phyloP scores from a whole-genome alignment of 2,888 invertebrate species.

The Cerastoderma edule region DNA sequence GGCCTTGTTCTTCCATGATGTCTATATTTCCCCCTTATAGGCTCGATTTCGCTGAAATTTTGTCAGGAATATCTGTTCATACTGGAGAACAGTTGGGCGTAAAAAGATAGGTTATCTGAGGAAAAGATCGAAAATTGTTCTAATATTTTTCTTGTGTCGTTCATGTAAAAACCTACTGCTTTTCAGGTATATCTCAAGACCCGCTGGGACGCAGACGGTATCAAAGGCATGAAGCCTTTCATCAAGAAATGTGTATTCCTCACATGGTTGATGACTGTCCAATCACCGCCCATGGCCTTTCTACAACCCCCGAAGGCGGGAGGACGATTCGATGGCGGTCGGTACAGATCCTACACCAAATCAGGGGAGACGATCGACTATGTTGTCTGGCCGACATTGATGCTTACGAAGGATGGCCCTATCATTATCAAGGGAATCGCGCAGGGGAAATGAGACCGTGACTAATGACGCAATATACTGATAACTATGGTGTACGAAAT shows the following conservation, averaged over 20 bases:
- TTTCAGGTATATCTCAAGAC: constrained; percentile 2
- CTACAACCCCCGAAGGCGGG: neutral
- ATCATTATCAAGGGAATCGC: constrained; percentile 52
- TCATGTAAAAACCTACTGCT: neutral
- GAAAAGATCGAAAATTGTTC: too few relatives aligned
- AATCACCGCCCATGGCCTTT: constrained; percentile 17
- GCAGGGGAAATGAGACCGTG: constrained; percentile 32
- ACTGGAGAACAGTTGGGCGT: too few relatives aligned
- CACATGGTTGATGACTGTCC: constrained; percentile 14
- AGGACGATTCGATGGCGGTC: constrained; percentile 32
- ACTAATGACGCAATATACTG: too few relatives aligned
- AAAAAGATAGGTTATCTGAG: too few relatives aligned
- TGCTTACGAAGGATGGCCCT: constrained; percentile 39
- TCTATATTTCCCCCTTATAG: too few relatives aligned
- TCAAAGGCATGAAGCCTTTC: neutral
- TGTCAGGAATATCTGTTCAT: too few relatives aligned
- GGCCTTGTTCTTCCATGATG: too few relatives aligned
- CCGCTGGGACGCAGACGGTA: neutral
- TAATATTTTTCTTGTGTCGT: neutral
- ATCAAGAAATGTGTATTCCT: constrained; percentile 13
- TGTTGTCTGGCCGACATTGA: constrained; percentile 54
- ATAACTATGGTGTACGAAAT: too few relatives aligned
- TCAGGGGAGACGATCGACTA: constrained; percentile 45
- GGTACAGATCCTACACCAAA: constrained; percentile 40
- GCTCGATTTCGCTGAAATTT: too few relatives aligned